Base-by-base conservation (phyloP, 2,888 invertebrate genomes). In the Cryptus viduatorius region DNA sequence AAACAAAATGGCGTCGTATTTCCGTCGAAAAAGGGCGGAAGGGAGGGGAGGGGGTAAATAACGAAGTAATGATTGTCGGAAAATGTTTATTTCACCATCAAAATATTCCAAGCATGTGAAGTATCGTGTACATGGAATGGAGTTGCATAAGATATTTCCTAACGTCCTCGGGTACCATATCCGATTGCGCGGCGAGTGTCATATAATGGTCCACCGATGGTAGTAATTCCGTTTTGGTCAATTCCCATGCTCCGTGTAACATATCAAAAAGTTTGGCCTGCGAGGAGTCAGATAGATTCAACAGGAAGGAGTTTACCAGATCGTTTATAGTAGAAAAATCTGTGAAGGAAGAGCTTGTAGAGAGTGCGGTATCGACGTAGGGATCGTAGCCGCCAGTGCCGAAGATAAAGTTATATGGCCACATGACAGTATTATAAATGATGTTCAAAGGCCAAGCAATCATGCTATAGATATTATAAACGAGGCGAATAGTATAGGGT, bases 51-150 rank as follows among this genome's bases (percentile, higher is more conserved):
- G 1, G 24, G 2, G 24, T 24, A 24, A 24, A 24, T 24, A 24
- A 24, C 24, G 2, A 24, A 24, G 24, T 24, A 24, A 24, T 3
- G 14, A 19, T 14, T 29, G 59, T 4, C 59, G 29, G n/a, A 53
- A 19, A 19, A 8, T 10, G n/a, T 53, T 53, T n/a, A 3, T 8
- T 1, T 53, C 53, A 8, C 7, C 37, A 16, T 83, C 67, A 83
- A 48, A 88, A 4, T 16, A 86, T 10, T 69, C 86, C 83, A 4
- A 88, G 69, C 7, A 79, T 4, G 61, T 86, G 86, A n/a, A 86
- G 64, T 64, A 88, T 42, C 7, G 29, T 37, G 68, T 90, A 90
- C 3, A 64, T 7, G 3, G 77, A 44, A 73, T 89, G 90, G 1
- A 86, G 1, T 0, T 75, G 44, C 2, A 42, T 77, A 10, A 88